Evolutionary conservation across 2,888 invertebrate genomes (phyloP).

Genomic region (Chrysolina oricalcia): DNA sequence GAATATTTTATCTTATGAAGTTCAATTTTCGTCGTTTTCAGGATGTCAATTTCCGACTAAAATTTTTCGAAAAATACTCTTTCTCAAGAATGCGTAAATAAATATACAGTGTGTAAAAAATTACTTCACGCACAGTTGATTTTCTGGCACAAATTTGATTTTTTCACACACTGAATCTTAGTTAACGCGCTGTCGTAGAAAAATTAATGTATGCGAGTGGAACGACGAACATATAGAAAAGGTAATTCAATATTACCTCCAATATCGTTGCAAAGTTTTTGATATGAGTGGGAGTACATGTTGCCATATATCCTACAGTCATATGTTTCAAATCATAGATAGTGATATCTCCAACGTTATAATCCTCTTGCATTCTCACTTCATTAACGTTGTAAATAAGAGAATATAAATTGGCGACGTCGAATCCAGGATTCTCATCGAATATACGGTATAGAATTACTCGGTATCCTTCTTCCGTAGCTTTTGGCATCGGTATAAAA

Average conservation of each 20-base stretch:
- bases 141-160: no score
- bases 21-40: no score
- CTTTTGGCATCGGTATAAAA: constrained; percentile 71
- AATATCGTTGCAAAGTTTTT: constrained; percentile 71
- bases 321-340: constrained; percentile 70
- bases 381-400: constrained; percentile 72
- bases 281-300: constrained; percentile 69
- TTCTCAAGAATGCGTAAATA: no score
- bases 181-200: no score
- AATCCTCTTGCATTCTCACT: constrained; percentile 71
- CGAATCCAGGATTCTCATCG: constrained; percentile 60
- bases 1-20: no score
- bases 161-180: no score
- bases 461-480: constrained; percentile 71
- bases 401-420: constrained; percentile 67
- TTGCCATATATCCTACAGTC: constrained; percentile 69
- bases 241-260: constrained; percentile 69
- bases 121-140: no score
- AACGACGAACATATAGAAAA: background rate
- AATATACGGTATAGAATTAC: constrained; percentile 71
- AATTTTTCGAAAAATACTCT: no score
- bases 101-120: no score
- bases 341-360: constrained; percentile 71
- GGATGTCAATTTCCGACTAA: no score
- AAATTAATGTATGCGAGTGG: no score